Evolutionary conservation across 2,113 vertebrate species (phyloP).

Genomic region (Apteryx owenii): DNA sequence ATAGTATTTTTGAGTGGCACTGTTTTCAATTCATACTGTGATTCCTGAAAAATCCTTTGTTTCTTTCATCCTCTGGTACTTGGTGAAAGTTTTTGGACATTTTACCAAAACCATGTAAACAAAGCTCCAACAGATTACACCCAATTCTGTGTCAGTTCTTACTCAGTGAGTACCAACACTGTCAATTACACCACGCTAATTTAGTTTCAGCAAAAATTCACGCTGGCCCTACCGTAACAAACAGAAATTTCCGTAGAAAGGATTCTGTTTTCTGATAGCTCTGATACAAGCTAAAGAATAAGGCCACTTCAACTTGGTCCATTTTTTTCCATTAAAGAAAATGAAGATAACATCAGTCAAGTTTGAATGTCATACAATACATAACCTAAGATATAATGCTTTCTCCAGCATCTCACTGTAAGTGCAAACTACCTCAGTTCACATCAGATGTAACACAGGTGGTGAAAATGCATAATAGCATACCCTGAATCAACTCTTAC

Average conservation of each 20-base stretch:
- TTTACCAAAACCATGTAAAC: not conserved
- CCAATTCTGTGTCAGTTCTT: not conserved
- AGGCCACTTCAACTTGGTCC: slow-evolving; percentile 36
- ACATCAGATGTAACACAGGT: not conserved
- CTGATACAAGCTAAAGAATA: not conserved
- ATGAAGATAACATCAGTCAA: not conserved
- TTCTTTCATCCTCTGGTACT: not conserved
- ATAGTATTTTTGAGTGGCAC: not conserved
- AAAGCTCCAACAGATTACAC: not conserved
- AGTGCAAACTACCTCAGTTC: not conserved
- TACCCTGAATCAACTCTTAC: not conserved
- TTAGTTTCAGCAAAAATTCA: not conserved
- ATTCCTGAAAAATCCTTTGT: not conserved
- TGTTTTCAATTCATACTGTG: not conserved
- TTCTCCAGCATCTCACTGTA: not conserved
- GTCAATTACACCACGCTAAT: not conserved
- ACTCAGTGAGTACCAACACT: not conserved
- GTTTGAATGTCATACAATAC: not conserved
- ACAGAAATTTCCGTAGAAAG: not conserved
- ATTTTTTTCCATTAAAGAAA: not conserved
- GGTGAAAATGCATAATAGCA: not conserved
- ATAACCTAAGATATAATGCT: not conserved
- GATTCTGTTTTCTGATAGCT: not conserved
- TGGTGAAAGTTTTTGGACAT: not conserved
- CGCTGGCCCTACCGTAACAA: not conserved